Base-by-base conservation (phyloP, 2,113 vertebrate species). In the Aix galericulata region DNA sequence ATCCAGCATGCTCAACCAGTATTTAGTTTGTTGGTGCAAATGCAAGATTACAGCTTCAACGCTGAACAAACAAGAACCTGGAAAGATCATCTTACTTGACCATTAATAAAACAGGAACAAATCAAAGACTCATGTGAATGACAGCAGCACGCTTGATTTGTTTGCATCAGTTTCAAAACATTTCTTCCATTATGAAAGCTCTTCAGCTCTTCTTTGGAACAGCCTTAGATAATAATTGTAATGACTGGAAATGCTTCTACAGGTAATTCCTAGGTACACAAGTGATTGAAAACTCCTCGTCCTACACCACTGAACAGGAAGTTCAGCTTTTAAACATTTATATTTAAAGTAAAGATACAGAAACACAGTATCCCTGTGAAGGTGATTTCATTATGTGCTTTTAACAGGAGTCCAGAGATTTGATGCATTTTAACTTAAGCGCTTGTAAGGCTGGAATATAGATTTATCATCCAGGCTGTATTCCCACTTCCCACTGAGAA, bases 51-150 rank as follows among this genome's bases (percentile, higher is more conserved):
- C 31, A 60, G 82, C 29, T 88, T 93, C 79, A 89, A 20, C 77
- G 40, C 59, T 22, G 56, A 86, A 87, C 52, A 88, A 88, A 77
- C 68, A 88, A 77, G 74, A 88, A 91, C 2, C 59, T 60, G 36
- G 38, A 83, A 87, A 64, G 91, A 78, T 42, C 29, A 68, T 62
- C 82, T 82, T 86, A 44, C 9, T 89, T 84, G 89, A 82, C 32
- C 40, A 77, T 3, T 64, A 29, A 66, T 36, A 15, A 42, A 89
- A 78, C 3, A 74, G 46, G 36, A 67, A 72, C 26, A 85, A 85
- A 92, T 74, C 58, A 82, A 93, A 84, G 71, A 44, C 29, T 72
- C 23, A 58, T 17, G 8, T 71, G 42, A 90, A 83, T 27, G 82
- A 10, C 46, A 88, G 36, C 26, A 71, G 4, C 9, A 44, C 20